Conservation (phyloP, 2,113 vertebrate species). For the Lethenteron camtschaticum region DNA sequence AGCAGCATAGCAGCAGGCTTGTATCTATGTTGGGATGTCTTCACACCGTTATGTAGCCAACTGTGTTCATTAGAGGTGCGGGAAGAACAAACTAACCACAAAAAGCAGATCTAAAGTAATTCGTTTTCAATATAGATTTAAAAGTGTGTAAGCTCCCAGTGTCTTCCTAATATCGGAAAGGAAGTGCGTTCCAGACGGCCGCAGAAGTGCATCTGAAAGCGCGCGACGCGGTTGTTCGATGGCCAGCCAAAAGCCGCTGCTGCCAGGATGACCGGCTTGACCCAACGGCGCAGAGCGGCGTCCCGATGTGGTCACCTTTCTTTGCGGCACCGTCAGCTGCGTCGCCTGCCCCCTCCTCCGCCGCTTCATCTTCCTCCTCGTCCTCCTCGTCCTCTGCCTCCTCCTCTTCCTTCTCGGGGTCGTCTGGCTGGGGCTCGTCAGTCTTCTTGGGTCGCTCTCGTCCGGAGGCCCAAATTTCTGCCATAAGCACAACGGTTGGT, state of each 20-base stretch:
- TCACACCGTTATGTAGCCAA: too few relatives aligned
- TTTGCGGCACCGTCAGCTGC: background rate
- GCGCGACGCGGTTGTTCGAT: background rate
- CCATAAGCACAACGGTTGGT: background rate
- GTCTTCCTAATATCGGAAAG: too few relatives aligned
- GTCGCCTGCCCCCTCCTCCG: background rate
- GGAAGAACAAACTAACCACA: too few relatives aligned
- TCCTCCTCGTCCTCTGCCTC: background rate
- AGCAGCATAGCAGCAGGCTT: too few relatives aligned
- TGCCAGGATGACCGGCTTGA: background rate
- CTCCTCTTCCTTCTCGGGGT: conserved; percentile 12
- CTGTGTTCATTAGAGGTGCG: too few relatives aligned
- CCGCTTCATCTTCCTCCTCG: background rate
- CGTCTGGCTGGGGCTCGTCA: conserved; percentile 25
- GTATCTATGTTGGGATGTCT: too few relatives aligned
- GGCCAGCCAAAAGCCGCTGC: too few relatives aligned
- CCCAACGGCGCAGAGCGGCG: background rate
- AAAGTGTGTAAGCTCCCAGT: too few relatives aligned
- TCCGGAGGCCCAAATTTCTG: conserved; percentile 32
- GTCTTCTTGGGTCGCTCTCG: conserved; percentile 36
- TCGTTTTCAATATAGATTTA: too few relatives aligned
- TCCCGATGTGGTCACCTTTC: background rate
- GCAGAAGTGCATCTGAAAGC: background rate
- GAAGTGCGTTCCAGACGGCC: too few relatives aligned
- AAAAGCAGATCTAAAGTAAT: too few relatives aligned